phyloP scores from a whole-genome alignment of 2,113 vertebrate genomes.

The Isurus oxyrinchus region DNA sequence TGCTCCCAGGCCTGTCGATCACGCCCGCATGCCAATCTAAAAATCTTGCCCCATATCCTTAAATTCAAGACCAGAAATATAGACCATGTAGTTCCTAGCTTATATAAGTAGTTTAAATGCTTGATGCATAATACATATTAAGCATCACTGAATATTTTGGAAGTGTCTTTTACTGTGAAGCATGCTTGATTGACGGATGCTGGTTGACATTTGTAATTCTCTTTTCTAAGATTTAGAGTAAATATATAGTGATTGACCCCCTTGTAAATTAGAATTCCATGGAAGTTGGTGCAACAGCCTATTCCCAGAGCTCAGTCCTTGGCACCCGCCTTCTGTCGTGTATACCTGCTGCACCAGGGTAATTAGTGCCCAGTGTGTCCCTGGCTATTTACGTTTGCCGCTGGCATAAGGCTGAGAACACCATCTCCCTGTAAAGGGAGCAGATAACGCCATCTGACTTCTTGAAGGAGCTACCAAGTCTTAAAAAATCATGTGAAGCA shows the following conservation, averaged over 20 bases:
- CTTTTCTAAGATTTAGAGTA: neutral
- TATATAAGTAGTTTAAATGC: neutral
- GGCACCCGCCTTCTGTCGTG: slow-evolving; percentile 26
- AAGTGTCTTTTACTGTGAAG: neutral
- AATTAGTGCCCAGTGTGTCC: slow-evolving; percentile 36
- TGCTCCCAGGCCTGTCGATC: too few species aligned
- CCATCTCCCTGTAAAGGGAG: slow-evolving; percentile 2
- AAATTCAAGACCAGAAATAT: neutral
- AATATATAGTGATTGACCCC: neutral
- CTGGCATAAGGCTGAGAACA: slow-evolving; percentile 24
- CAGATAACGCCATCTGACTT: neutral
- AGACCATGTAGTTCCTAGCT: neutral
- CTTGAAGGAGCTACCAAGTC: neutral
- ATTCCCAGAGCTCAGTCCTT: slow-evolving; percentile 2
- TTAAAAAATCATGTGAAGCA: neutral
- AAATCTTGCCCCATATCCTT: neutral
- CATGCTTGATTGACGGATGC: neutral
- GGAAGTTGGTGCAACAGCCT: neutral
- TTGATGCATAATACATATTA: neutral
- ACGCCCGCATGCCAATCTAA: too few species aligned
- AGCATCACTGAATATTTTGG: neutral
- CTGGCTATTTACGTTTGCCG: neutral
- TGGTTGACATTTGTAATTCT: neutral
- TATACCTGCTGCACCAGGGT: slow-evolving; percentile 23
- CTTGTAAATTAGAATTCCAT: neutral